A percentile compares a stretch with the other conserved stretches of the same genome.
These are phyloP conservation scores for Xanthia icteritia DNA, from an alignment of 2,888 invertebrate species.

Conservation along the genomic window DNA sequence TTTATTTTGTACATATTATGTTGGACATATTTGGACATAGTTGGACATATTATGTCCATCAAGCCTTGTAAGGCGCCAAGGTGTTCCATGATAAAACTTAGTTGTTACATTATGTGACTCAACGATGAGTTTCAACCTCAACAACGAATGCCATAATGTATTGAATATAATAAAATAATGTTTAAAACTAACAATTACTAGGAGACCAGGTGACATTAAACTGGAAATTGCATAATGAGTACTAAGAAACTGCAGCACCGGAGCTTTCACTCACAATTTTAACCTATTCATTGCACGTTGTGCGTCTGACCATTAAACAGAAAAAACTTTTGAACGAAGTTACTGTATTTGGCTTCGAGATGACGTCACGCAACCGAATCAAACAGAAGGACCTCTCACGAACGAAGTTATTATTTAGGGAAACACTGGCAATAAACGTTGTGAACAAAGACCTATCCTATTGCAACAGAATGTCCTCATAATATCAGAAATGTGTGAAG, in stretches of 20 bases:
- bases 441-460: conserved; percentile 34
- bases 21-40: too few relatives aligned
- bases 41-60: too few relatives aligned
- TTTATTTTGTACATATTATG: too few relatives aligned
- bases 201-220: conserved; percentile 46
- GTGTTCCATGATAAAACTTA: conserved; percentile 29
- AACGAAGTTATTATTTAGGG: conserved; percentile 28
- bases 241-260: conserved; percentile 55
- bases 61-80: conserved; percentile 50
- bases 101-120: conserved; percentile 22
- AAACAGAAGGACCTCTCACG: conserved; percentile 44
- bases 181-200: conserved; percentile 32
- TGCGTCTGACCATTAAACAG: conserved; percentile 28
- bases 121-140: conserved; percentile 29
- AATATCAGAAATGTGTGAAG: conserved; percentile 32
- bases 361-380: conserved; percentile 34
- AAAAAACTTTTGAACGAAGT: conserved; percentile 43
- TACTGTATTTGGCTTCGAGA: conserved; percentile 32
- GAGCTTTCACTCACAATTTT: conserved; percentile 62
- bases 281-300: conserved; percentile 58
- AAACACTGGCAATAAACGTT: conserved; percentile 35
- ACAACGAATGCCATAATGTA: conserved; percentile 8
- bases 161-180: conserved; percentile 11
- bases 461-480: conserved; percentile 36
- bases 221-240: conserved; percentile 61